phyloP scores from a whole-genome alignment of 2,113 vertebrate genomes.

The Cichladusa arquata region DNA sequence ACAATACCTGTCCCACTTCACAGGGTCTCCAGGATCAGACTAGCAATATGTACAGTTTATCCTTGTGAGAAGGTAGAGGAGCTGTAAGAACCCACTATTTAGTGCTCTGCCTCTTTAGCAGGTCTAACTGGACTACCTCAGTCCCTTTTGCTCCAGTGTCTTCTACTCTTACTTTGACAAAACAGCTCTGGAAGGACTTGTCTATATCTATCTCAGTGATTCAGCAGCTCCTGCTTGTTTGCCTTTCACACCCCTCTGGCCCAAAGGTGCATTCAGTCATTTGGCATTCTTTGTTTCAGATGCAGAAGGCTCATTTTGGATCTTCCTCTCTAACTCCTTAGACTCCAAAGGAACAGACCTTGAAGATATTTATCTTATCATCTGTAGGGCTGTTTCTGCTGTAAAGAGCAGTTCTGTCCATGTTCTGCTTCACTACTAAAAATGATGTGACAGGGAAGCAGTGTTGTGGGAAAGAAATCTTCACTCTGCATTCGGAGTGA shows the following conservation, averaged over 20 bases:
- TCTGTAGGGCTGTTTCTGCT: not conserved
- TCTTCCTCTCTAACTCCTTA: not conserved
- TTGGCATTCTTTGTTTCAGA: not conserved
- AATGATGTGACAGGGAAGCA: slow-evolving; percentile 22
- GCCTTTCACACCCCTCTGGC: not conserved
- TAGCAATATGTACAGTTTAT: not conserved
- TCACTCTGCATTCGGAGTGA: not conserved
- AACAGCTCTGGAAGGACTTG: not conserved
- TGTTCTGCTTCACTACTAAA: slow-evolving; percentile 28
- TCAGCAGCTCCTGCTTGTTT: not conserved
- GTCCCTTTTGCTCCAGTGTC: not conserved
- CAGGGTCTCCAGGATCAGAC: not conserved
- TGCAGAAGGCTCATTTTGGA: not conserved
- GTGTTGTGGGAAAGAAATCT: slow-evolving; percentile 19
- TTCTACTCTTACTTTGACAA: not conserved
- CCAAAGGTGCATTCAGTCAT: not conserved
- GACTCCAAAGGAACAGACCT: not conserved
- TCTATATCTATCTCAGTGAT: not conserved
- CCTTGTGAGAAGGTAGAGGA: not conserved
- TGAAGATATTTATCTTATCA: not conserved
- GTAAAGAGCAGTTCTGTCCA: not conserved
- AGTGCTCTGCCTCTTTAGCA: not conserved
- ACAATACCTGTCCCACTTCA: not conserved
- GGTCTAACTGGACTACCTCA: not conserved
- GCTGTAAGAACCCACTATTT: not conserved